Evolutionary conservation across 2,113 vertebrate species (phyloP).

Genomic region (Semnornis frantzii): DNA sequence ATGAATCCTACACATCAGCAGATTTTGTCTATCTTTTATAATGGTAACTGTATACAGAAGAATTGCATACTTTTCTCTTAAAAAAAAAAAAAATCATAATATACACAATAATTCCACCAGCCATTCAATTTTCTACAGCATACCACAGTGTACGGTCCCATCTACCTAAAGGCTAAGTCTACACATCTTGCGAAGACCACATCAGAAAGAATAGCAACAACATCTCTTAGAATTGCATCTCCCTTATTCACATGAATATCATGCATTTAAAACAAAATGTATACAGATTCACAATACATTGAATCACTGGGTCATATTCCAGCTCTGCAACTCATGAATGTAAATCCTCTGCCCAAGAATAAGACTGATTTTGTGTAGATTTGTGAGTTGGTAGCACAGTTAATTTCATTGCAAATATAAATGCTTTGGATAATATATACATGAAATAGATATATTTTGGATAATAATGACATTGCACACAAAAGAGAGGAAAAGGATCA

Average conservation of each 20-base stretch:
- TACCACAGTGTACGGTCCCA: neutral
- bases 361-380: neutral
- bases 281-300: neutral
- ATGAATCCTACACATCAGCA: neutral
- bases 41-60: neutral
- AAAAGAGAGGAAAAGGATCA: neutral
- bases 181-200: neutral
- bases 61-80: neutral
- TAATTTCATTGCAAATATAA: neutral
- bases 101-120: neutral
- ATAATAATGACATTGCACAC: neutral
- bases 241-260: neutral
- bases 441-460: neutral
- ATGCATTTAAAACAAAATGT: slow-evolving; percentile 16
- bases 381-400: neutral
- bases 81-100: neutral
- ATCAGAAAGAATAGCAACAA: neutral
- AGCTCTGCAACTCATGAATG: neutral
- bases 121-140: neutral
- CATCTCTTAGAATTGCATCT: neutral
- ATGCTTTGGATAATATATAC: neutral
- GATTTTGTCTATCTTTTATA: neutral
- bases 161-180: neutral
- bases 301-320: neutral
- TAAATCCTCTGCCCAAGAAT: neutral